Conservation (phyloP, 2,888 invertebrate species). For the Entomobrya multifasciata region DNA sequence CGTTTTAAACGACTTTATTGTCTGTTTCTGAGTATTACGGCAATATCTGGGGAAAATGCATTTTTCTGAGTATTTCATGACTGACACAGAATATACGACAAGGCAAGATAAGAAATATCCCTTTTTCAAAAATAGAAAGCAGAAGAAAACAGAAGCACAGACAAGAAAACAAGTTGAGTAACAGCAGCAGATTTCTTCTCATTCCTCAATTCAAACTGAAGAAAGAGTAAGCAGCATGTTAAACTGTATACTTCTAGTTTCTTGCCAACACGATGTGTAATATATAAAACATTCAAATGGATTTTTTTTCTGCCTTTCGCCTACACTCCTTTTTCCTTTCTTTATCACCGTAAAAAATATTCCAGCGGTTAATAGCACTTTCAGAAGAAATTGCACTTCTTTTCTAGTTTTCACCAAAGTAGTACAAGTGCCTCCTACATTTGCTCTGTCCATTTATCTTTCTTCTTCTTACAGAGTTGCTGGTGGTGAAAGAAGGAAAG, state of each 20-base stretch:
- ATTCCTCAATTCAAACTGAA: too few species aligned
- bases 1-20: too few species aligned
- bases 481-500: background rate
- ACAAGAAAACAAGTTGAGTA: background rate
- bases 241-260: background rate
- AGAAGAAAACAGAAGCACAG: too few species aligned
- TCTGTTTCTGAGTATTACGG: too few species aligned
- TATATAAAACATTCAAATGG: constrained; percentile 60
- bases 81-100: constrained; percentile 59
- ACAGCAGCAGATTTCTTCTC: background rate
- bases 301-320: constrained; percentile 49
- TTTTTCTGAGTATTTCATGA: constrained; percentile 47
- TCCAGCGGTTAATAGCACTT: constrained; percentile 68
- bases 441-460: constrained; percentile 62
- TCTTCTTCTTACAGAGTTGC: background rate
- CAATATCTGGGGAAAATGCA: background rate
- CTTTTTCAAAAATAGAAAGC: constrained; percentile 5
- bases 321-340: constrained; percentile 30
- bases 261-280: background rate
- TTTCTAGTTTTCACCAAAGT: constrained; percentile 65
- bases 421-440: constrained; percentile 38
- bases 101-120: constrained; percentile 12
- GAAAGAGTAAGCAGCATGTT: background rate
- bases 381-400: constrained; percentile 64
- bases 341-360: constrained; percentile 66